phyloP scores from a whole-genome alignment of 2,888 invertebrate species.

The Drosophila recens region DNA sequence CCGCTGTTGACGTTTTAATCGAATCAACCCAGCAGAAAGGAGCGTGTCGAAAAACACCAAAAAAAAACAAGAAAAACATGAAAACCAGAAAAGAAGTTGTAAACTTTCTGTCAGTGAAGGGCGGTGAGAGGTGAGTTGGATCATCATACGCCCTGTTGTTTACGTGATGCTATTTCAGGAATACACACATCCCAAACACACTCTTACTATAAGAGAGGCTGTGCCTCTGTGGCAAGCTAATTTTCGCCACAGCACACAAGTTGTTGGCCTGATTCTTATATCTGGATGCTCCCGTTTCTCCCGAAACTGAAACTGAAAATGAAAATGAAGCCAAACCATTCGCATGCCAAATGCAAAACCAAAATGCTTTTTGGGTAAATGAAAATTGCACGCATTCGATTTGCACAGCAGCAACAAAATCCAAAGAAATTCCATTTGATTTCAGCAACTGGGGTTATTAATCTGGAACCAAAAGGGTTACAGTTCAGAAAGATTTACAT shows the following conservation, averaged over 20 bases:
- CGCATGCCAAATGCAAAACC: conserved; percentile 13
- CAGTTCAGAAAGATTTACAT: neutral
- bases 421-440: conserved; percentile 6
- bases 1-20: conserved; percentile 77
- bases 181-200: conserved; percentile 19
- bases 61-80: neutral
- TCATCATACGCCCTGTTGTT: conserved; percentile 58
- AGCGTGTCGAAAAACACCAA: conserved; percentile 55
- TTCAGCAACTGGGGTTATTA: neutral
- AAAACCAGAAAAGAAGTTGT: conserved; percentile 56
- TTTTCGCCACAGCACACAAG: conserved; percentile 63
- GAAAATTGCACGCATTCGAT: conserved; percentile 45
- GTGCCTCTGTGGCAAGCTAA: conserved; percentile 54
- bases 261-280: conserved; percentile 39
- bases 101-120: conserved; percentile 67
- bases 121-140: conserved; percentile 10
- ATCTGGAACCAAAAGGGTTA: neutral
- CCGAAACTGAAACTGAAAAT: neutral
- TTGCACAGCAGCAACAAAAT: conserved; percentile 2
- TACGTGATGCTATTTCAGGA: conserved; percentile 52
- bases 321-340: conserved; percentile 4
- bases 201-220: conserved; percentile 3
- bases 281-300: neutral
- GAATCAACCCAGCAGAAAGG: conserved; percentile 67
- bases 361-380: conserved; percentile 56